Evolutionary conservation across 2,888 invertebrate species (phyloP), one percentile per base, ranked within the genome.

Genomic region (Aleiodes leptofemur): DNA sequence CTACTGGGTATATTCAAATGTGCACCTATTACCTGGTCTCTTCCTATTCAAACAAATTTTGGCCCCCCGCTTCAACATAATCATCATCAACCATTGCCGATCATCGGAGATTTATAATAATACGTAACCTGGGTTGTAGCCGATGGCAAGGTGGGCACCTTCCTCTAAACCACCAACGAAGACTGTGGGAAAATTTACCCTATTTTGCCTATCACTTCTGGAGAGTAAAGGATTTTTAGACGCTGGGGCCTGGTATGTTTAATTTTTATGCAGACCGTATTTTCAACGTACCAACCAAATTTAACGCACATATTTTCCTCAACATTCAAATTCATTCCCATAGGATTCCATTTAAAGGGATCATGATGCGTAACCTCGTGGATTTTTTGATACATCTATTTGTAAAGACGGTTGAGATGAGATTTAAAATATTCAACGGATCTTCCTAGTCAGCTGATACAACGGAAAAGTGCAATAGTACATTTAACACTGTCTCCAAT

Each of bases 101-200:
- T 89, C 87, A 88, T 88, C 86, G 85, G 85, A 87, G 88, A 88
- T 89, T 88, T 88, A 88, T 88, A 89, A 89, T 87, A 87, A 87
- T 14, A 48, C 14, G 51, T 31, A 66, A 66, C 48, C 23, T 86
- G 83, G 77, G 69, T 34, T 61, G 85, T 80, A 78, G 82, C 57
- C 29, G 66, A 38, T 66, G 77, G 79, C 77, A 79, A 80, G 79
- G 78, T 78, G 77, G 51, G 72, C 78, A 71, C 68, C 72, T 61
- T 61, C 51, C 69, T 43, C 66, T 74, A 73, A 81, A 83, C 87
- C 86, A 87, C 86, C 87, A 86, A 85, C 87, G 82, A 86, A 86
- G 82, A 84, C 85, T 85, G 84, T 84, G 85, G 83, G 84, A 88
- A 88, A 83, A 79, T 82, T 78, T 59, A 51, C 76, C 72, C 83